A percentile compares a stretch with the other conserved stretches of the same genome.
Conservation (phyloP, 2,797 vertebrate genomes). For the Apodemus agrarius region DNA sequence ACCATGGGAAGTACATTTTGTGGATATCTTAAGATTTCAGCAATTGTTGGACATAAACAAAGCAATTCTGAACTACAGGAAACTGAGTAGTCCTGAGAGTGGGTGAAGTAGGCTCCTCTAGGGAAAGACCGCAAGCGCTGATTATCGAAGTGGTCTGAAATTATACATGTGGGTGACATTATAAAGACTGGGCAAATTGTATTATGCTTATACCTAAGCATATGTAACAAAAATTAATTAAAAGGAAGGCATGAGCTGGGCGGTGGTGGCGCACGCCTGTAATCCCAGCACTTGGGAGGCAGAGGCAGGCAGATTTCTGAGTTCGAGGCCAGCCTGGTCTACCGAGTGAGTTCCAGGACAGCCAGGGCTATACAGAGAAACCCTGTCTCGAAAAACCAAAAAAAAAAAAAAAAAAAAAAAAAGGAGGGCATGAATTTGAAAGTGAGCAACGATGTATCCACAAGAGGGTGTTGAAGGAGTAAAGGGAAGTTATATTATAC, state of each 20-base stretch:
- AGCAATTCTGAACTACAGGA: not conserved
- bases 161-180: not conserved
- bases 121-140: not conserved
- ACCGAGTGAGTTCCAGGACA: too few relatives aligned
- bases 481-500: not conserved
- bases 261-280: too few relatives aligned
- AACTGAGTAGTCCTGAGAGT: not conserved
- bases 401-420: too few relatives aligned
- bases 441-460: not conserved
- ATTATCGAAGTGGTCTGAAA: not conserved
- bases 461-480: not conserved
- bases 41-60: constrained; percentile 20
- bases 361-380: too few relatives aligned
- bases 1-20: not conserved
- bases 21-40: constrained; percentile 43
- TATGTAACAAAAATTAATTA: not conserved
- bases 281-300: too few relatives aligned
- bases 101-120: not conserved
- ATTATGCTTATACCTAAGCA: too few relatives aligned
- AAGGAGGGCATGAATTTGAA: not conserved
- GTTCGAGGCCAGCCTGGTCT: too few relatives aligned
- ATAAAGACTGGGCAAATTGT: not conserved
- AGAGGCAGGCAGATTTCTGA: too few relatives aligned
- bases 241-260: too few relatives aligned
- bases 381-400: too few relatives aligned